phyloP scores from a whole-genome alignment of 2,113 vertebrate species.

The Dipodomys spectabilis region DNA sequence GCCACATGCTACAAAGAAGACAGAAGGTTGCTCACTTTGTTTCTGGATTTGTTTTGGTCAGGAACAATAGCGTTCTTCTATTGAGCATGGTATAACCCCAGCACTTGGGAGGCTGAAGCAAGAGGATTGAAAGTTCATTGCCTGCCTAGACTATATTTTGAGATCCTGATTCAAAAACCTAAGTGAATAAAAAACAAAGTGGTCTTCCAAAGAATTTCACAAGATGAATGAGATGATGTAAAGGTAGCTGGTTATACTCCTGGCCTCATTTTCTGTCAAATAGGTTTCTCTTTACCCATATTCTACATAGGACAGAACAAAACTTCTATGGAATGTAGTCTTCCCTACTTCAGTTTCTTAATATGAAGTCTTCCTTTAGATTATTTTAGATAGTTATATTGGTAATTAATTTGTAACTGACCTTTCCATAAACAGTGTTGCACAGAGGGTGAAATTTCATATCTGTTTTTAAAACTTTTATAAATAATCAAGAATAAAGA shows the following conservation, averaged over 20 bases:
- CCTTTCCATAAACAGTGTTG: background rate
- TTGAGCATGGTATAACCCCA: no score
- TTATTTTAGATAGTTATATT: background rate
- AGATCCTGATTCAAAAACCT: no score
- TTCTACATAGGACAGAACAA: background rate
- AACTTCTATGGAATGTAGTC: background rate
- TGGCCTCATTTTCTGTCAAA: background rate
- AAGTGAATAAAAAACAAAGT: background rate
- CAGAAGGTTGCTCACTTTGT: background rate
- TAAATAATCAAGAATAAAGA: background rate
- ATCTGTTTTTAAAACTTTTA: background rate
- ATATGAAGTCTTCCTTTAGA: background rate
- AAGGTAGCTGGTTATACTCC: background rate
- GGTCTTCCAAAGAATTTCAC: background rate
- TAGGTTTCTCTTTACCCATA: background rate
- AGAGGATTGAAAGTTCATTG: no score
- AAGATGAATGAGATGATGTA: background rate
- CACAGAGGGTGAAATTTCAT: background rate
- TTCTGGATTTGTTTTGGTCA: background rate
- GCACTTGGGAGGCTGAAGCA: no score
- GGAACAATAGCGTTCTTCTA: background rate
- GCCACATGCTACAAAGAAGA: background rate
- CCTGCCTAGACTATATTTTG: no score
- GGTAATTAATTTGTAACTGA: slow-evolving; percentile 7
- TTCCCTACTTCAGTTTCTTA: background rate